Evolutionary conservation across 2,113 vertebrate genomes (phyloP), one percentile per base, ranked within the genome.

Genomic region (Oreotragus oreotragus): DNA sequence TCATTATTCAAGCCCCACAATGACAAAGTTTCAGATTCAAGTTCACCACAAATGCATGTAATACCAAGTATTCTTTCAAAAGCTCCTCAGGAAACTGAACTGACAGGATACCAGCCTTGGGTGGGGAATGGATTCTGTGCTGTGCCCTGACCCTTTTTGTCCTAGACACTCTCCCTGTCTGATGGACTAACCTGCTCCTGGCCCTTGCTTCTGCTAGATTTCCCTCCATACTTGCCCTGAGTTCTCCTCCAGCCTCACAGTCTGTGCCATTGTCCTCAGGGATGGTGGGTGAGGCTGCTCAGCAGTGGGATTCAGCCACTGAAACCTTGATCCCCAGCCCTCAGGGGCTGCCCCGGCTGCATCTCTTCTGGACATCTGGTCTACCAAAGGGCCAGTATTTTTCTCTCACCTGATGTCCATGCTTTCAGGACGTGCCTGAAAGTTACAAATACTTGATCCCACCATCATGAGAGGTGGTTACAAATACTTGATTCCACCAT

Each of bases 21-120:
- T 84, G 85, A 80, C 55, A n/a, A 81, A n/a, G 60, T 55, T 66
- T n/a, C n/a, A 80, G 81, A 79, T 57, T 91, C 39, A 88, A 53
- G 47, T 33, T 76, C 27, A 13, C 84, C 49, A 45, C 33, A 64
- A 84, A 93, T 88, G 66, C 36, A 88, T 6, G 45, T 49, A 30
- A 83, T 30, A 43, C 14, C 45, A 55, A 81, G 9, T 81, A n/a
- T 36, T 66, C 66, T 60, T 94, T 58, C 60, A 13, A 66, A 39
- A 27, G 15, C 21, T 90, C 36, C 79, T 93, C 14, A 70, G 88
- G 80, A 86, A 51, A 23, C 12, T 7, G 45, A 84, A 27, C 9
- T 5, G 77, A 39, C 10, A 57, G 51, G 10, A 76, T 14, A 19
- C 19, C 84, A 51, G 12, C 55, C 49, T 16, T 6, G 8, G 28